These are phyloP conservation scores for Steinernema carpocapsae DNA, from an alignment of 2,888 invertebrate species.

Conservation along the genomic window DNA sequence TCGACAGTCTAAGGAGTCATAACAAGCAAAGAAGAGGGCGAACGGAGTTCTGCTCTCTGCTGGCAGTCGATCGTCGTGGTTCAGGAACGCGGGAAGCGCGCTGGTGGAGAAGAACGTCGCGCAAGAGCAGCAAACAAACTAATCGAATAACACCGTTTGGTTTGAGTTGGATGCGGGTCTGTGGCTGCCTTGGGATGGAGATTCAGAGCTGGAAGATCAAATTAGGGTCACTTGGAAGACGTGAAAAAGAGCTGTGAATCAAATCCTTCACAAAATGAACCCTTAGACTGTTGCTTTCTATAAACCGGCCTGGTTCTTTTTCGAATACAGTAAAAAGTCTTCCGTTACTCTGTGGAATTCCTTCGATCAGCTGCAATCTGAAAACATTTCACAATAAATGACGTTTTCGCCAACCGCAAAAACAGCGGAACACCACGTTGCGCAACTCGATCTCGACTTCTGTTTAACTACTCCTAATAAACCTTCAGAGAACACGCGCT, in stretches of 20 bases:
- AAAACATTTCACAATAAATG: background rate
- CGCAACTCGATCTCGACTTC: slow-evolving; percentile 11
- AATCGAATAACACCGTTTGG: slow-evolving; percentile 35
- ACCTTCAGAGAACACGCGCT: background rate
- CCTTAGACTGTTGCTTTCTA: no score
- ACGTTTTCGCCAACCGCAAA: background rate
- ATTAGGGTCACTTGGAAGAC: slow-evolving; percentile 24
- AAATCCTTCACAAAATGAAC: no score
- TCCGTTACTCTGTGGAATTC: no score
- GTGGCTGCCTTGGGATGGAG: no score
- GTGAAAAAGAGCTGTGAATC: background rate
- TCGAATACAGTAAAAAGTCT: no score
- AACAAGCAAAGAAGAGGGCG: slow-evolving; percentile 15
- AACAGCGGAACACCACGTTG: background rate
- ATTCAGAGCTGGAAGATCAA: no score
- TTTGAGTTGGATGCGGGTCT: background rate
- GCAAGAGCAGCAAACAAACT: slow-evolving; percentile 23
- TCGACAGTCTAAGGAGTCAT: slow-evolving; percentile 24
- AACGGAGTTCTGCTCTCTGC: background rate
- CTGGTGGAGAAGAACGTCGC: slow-evolving; percentile 18
- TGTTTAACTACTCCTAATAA: no score
- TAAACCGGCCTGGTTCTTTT: no score
- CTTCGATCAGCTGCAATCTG: background rate
- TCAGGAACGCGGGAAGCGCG: slow-evolving; percentile 14
- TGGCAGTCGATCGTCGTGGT: slow-evolving; percentile 4